phyloP scores from a whole-genome alignment of 2,888 invertebrate species.

The Drosophila pegasa region DNA sequence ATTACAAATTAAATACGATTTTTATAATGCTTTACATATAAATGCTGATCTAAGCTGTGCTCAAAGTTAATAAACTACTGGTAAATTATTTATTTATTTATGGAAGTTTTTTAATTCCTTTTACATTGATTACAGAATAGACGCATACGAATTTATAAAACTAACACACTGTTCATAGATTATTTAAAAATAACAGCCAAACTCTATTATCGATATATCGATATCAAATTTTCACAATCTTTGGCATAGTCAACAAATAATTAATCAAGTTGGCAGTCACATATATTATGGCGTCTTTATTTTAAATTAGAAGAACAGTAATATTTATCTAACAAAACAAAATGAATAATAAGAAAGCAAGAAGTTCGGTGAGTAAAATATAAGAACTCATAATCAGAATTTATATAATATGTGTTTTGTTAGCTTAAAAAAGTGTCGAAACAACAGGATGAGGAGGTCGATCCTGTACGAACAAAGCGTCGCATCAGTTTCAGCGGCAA shows the following conservation, averaged over 20 bases:
- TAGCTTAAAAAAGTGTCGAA: constrained; percentile 44
- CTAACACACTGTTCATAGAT: neutral
- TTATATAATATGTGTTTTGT: neutral
- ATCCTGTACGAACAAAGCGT: constrained; percentile 34
- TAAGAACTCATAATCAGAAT: neutral
- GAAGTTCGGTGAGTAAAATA: constrained; percentile 56
- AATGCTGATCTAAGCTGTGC: neutral
- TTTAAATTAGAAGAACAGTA: constrained; percentile 31
- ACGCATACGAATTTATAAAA: no score
- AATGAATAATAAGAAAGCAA: constrained; percentile 50
- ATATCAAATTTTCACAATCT: constrained; percentile 6
- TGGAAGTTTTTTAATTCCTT: no score
- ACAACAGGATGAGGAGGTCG: constrained; percentile 26
- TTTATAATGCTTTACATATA: no score
- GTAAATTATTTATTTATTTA: no score
- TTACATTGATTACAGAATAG: no score
- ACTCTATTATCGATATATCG: constrained; percentile 10
- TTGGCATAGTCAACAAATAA: neutral
- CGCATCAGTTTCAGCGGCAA: constrained; percentile 73
- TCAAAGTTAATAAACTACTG: fast-evolving
- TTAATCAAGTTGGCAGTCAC: constrained; percentile 25
- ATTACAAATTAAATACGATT: neutral
- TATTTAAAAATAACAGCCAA: constrained; percentile 17
- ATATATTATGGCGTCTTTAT: constrained; percentile 38
- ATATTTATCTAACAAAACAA: constrained; percentile 3